Conservation (phyloP, 2,113 vertebrate species). For the Atlantisia rogersi region DNA sequence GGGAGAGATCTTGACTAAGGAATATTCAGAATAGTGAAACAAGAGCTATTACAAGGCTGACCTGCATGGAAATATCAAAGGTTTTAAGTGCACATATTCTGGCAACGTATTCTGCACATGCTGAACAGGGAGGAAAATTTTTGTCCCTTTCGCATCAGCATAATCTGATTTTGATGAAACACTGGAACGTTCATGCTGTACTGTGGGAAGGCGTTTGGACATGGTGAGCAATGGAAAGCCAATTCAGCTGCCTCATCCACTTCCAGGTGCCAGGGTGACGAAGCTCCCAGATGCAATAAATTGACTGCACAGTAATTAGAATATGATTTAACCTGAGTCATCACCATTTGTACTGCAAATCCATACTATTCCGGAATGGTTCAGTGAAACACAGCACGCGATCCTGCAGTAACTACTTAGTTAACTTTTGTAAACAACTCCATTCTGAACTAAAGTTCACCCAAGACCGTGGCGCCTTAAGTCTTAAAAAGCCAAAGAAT, state of each 20-base stretch:
- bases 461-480: not conserved
- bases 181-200: not conserved
- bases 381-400: not conserved
- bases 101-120: not conserved
- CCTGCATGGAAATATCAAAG: not conserved
- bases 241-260: not conserved
- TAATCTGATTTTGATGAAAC: not conserved
- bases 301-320: not conserved
- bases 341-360: not conserved
- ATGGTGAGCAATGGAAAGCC: not conserved
- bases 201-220: not conserved
- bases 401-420: not conserved
- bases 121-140: not conserved
- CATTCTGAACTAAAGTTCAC: slow-evolving; percentile 16
- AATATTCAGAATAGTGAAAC: not conserved
- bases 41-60: not conserved
- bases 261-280: not conserved
- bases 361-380: not conserved
- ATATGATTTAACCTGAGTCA: not conserved
- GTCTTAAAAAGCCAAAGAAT: slow-evolving; percentile 17
- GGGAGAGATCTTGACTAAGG: not conserved
- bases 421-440: slow-evolving; percentile 29
- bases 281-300: not conserved
- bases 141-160: not conserved
- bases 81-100: not conserved